Conservation (phyloP, 2,113 vertebrate species). For the Odocoileus hemionus region DNA sequence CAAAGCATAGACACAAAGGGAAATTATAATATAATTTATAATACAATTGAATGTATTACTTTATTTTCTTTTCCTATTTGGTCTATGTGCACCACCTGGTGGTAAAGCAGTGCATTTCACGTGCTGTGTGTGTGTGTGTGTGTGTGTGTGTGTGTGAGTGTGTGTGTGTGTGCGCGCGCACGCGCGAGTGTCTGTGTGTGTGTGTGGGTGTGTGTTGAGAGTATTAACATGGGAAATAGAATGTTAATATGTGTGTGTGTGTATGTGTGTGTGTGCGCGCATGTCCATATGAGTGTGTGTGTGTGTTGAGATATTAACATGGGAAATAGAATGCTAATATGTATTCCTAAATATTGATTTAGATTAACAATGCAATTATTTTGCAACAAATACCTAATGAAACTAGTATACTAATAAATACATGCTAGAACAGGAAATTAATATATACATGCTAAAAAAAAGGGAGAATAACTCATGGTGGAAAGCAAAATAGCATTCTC, state of each 20-base stretch:
- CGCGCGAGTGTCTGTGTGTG: neutral
- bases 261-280: neutral
- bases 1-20: neutral
- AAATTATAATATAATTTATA: neutral
- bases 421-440: neutral
- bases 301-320: neutral
- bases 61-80: constrained; percentile 53
- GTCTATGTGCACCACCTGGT: constrained; percentile 72
- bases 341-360: constrained; percentile 14
- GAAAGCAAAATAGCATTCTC: constrained; percentile 18
- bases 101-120: constrained; percentile 51
- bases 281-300: too few species aligned
- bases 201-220: neutral
- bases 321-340: neutral
- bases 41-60: neutral
- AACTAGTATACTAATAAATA: neutral
- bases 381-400: constrained; percentile 8
- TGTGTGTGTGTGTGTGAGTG: neutral
- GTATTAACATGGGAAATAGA: neutral
- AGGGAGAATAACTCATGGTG: neutral
- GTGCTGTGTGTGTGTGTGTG: neutral
- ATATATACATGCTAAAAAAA: neutral
- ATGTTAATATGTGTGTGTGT: neutral
- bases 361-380: neutral
- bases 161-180: neutral